Evolutionary conservation across 1,140 invertebrate genomes (phyloP), one percentile per base, ranked within the genome.

Genomic region (Anthonomus grandis): DNA sequence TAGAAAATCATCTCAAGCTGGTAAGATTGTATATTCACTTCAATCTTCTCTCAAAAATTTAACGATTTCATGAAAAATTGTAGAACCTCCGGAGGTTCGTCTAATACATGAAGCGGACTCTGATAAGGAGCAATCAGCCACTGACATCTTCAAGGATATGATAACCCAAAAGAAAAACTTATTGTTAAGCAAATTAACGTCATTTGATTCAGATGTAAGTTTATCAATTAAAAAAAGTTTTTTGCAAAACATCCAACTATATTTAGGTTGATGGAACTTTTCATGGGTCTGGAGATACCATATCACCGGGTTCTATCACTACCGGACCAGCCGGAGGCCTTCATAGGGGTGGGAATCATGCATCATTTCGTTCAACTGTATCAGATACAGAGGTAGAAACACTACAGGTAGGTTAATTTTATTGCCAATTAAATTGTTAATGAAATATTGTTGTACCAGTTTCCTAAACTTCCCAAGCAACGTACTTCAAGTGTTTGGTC

Each of bases 381-480:
- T 95, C 93, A 60, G 94, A 97, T 76, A 94, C 90, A 69, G 94
- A 96, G 80, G 84, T 92, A 69, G 90, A 93, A 77, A 86, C 85
- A 70, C 83, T 86, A 73, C 89, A 89, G 80, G 90, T 92, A 82
- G 87, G 86, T n/a, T n/a, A 84, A 9, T 59, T 25, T 41, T 37
- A 13, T 10, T 5, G 34, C 23, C n/a, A 19, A 2, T 45, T 22
- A 45, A 41, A n/a, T n/a, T n/a, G n/a, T n/a, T n/a, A n/a, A n/a
- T n/a, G n/a, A 31, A 34, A 18, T 34, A 15, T 12, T 45, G 12
- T 23, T 45, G 21, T 76, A 76, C 25, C 62, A 85, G 83, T 84
- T 85, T 66, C 77, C 79, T 1, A 78, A 81, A 36, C 79, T 82
- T 59, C 76, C 81, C n/a, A 91, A 90, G 66, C 83, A 83, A 52